Conservation (phyloP, 2,113 vertebrate species). For the Calyptommatus sinebrachiatus region DNA sequence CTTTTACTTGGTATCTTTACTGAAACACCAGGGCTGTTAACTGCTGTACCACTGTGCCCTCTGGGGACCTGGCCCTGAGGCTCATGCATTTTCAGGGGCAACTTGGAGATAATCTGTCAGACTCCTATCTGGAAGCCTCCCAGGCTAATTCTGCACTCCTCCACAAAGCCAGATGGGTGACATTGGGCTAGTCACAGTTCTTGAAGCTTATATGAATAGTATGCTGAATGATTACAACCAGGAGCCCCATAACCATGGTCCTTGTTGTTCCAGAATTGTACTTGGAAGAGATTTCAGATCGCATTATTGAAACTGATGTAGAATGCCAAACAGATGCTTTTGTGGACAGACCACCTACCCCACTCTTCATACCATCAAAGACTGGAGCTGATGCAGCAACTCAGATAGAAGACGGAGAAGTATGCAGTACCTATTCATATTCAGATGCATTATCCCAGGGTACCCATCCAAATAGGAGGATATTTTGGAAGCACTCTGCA, state of each 20-base stretch:
- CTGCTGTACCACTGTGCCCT: too few relatives aligned
- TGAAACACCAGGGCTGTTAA: too few relatives aligned
- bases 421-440: conserved; percentile 48
- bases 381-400: conserved; percentile 85
- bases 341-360: conserved; percentile 86
- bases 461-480: not conserved
- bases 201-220: not conserved
- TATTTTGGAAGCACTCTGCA: not conserved
- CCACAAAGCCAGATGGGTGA: too few relatives aligned
- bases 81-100: too few relatives aligned
- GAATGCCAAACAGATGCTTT: conserved; percentile 92
- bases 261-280: conserved; percentile 62
- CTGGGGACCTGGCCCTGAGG: too few relatives aligned
- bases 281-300: conserved; percentile 87
- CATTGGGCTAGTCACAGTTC: too few relatives aligned
- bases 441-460: not conserved
- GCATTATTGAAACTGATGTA: conserved; percentile 69
- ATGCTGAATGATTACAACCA: too few relatives aligned
- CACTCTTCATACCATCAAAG: conserved; percentile 90
- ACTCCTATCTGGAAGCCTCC: too few relatives aligned
- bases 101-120: too few relatives aligned
- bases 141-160: too few relatives aligned
- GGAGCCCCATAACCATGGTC: too few relatives aligned
- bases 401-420: conserved; percentile 92
- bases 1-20: too few relatives aligned